Evolutionary conservation across 2,113 vertebrate genomes (phyloP).

Genomic region (Lontra canadensis): DNA sequence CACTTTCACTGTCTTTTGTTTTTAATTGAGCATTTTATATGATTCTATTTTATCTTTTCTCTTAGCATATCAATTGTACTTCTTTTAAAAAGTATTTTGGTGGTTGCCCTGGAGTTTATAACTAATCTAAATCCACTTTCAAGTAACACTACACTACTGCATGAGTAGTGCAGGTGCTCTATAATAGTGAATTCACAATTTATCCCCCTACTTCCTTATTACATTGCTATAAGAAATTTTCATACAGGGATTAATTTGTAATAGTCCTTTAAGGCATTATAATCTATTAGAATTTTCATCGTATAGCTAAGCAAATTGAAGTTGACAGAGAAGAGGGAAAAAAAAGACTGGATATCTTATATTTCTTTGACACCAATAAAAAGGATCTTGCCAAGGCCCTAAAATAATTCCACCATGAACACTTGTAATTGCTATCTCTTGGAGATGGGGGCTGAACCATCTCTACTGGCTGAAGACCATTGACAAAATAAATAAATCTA

Average conservation of each 20-base stretch:
- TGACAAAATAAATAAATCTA: background rate
- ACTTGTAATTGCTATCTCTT: background rate
- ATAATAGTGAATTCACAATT: background rate
- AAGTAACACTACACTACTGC: background rate
- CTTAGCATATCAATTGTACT: background rate
- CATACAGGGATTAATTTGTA: background rate
- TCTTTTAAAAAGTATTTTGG: background rate
- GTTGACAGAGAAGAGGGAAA: background rate
- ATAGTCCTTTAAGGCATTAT: background rate
- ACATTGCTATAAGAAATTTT: background rate
- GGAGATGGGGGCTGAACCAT: background rate
- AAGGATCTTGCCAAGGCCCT: background rate
- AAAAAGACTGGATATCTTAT: background rate
- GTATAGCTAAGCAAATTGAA: conserved; percentile 9
- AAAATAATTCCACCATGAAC: background rate
- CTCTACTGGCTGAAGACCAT: background rate
- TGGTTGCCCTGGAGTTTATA: background rate
- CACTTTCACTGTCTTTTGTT: background rate
- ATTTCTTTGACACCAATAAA: background rate
- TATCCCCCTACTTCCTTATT: background rate
- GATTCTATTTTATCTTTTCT: background rate
- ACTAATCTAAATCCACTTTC: background rate
- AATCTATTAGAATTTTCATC: background rate
- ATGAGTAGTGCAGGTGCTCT: background rate
- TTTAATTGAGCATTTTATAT: background rate